Evolutionary conservation across 2,113 vertebrate genomes (phyloP).

Genomic region (Anhinga anhinga): DNA sequence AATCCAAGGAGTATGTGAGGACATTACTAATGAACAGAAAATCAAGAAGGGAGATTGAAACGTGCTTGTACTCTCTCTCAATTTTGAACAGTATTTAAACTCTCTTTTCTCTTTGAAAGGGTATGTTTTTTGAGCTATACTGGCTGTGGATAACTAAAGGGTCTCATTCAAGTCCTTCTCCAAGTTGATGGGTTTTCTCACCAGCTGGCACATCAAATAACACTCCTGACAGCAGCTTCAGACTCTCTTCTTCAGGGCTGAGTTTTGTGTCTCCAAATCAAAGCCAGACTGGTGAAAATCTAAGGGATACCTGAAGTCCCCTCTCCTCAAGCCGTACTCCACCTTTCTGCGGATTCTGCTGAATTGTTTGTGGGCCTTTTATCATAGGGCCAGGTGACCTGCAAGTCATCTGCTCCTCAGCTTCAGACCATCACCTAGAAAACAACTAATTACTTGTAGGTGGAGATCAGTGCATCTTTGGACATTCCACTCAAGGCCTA

Average conservation of each 20-base stretch:
- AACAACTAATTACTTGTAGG: neutral
- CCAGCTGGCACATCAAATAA: constrained; percentile 6
- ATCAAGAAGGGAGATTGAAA: constrained; percentile 26
- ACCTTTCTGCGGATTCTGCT: neutral
- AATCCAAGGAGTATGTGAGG: constrained; percentile 58
- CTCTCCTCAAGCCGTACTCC: neutral
- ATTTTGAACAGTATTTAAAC: neutral
- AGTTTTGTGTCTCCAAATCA: neutral
- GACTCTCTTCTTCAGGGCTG: neutral
- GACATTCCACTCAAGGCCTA: neutral
- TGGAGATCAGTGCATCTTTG: neutral
- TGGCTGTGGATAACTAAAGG: neutral
- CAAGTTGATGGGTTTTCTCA: neutral
- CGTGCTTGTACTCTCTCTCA: neutral
- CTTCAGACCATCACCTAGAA: neutral
- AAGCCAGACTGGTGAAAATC: neutral
- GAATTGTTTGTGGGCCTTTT: neutral
- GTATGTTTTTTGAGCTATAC: neutral
- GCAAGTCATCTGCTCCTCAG: neutral
- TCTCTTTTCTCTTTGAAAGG: neutral
- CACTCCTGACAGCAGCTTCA: neutral
- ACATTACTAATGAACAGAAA: constrained; percentile 46
- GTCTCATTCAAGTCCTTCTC: neutral
- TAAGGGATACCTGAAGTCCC: neutral
- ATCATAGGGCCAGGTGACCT: neutral